These are phyloP conservation scores for Girardinus metallicus DNA, from an alignment of 2,797 vertebrate genomes.

Conservation along the genomic window DNA sequence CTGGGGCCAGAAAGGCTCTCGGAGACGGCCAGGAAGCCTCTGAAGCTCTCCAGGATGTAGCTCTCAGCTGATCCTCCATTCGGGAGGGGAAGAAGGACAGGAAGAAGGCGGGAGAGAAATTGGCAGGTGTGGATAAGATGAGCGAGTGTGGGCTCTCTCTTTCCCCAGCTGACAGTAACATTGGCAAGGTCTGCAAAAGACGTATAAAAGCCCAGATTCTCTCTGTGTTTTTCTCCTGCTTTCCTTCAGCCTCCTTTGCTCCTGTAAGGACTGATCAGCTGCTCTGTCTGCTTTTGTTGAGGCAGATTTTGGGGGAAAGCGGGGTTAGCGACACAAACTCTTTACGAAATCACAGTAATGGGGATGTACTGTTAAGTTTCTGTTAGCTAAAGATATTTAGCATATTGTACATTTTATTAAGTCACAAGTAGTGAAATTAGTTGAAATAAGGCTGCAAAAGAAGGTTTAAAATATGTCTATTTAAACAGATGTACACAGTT, in stretches of 20 bases:
- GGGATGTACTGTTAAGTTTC: not conserved
- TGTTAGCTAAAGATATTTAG: not conserved
- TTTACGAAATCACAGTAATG: not conserved
- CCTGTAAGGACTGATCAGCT: constrained; percentile 53
- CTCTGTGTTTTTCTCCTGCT: not conserved
- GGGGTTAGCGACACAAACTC: not conserved
- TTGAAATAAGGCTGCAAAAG: not conserved
- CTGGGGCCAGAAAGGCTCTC: constrained; percentile 63
- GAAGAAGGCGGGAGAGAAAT: constrained; percentile 44
- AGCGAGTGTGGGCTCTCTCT: constrained; percentile 31
- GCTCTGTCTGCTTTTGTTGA: constrained; percentile 47
- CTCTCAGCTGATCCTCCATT: constrained; percentile 79
- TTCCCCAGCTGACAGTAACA: constrained; percentile 60
- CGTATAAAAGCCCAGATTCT: constrained; percentile 52
- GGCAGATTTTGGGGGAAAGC: not conserved
- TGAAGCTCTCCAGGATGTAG: constrained; percentile 79
- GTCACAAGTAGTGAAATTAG: not conserved
- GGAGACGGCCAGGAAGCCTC: constrained; percentile 75
- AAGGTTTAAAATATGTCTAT: not conserved
- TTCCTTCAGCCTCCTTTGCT: constrained; percentile 24
- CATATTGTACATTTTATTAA: not conserved
- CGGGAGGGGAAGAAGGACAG: constrained; percentile 42
- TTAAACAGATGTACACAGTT: not conserved
- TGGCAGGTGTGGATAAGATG: constrained; percentile 63
- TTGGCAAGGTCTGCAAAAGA: constrained; percentile 70